These are phyloP conservation scores for Carposina sasakii DNA, from an alignment of 1,140 invertebrate species.

Conservation along the genomic window DNA sequence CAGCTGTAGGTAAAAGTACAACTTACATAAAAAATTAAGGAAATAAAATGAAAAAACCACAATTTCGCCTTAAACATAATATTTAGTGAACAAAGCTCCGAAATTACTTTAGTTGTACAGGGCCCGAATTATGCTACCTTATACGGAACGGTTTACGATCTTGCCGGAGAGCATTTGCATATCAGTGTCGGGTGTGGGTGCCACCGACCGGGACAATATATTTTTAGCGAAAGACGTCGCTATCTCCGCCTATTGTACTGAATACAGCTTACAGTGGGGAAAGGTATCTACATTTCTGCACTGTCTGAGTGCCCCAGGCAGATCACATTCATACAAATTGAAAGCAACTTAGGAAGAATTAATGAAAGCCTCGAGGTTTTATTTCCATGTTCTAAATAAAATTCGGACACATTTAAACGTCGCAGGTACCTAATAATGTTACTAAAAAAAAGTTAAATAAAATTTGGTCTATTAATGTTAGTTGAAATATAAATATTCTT, in stretches of 20 bases:
- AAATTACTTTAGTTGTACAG: conserved; percentile 38
- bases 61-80: too few relatives aligned
- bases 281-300: conserved; percentile 27
- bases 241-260: conserved; percentile 48
- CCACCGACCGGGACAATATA: conserved; percentile 51
- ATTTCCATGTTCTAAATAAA: too few relatives aligned
- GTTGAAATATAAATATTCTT: too few relatives aligned
- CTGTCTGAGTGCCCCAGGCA: conserved; percentile 35
- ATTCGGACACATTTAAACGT: too few relatives aligned
- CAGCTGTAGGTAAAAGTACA: conserved; percentile 16
- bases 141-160: conserved; percentile 57
- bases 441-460: too few relatives aligned
- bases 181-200: conserved; percentile 49
- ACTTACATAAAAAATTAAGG: conserved; percentile 20
- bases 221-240: conserved; percentile 44
- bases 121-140: conserved; percentile 52
- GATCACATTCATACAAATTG: too few relatives aligned
- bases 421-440: too few relatives aligned
- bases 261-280: conserved; percentile 27
- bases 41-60: too few relatives aligned
- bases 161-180: conserved; percentile 57
- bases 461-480: too few relatives aligned
- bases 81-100: too few relatives aligned
- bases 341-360: too few relatives aligned
- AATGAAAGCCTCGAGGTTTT: too few relatives aligned